Evolutionary conservation across 2,888 invertebrate genomes (phyloP), one percentile per base, ranked within the genome.

Genomic region (Nomada hirtipes): DNA sequence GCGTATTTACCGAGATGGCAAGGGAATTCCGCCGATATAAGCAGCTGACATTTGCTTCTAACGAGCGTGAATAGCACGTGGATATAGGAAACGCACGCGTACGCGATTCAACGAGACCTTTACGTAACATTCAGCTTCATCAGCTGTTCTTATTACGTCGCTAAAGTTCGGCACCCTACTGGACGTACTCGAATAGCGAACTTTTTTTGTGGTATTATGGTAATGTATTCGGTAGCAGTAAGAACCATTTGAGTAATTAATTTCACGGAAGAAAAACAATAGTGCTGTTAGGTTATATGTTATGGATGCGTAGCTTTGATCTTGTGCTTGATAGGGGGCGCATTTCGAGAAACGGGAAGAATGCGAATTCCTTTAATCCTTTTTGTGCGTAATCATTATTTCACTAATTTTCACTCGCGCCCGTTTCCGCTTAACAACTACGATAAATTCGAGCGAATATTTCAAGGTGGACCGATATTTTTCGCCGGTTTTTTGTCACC

Each of bases 31-130:
- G 76, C n/a, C 67, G 81, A 76, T 76, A 73, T 67, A 77, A 77
- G 52, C 63, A 77, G 73, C 78, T 88, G 87, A 87, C 89, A 88
- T 86, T 89, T 88, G 85, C 86, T 80, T 78, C 67, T 53, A 73
- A 71, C 71, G 42, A 60, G 53, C 79, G 84, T 60, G 72, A 72
- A 73, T 36, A 79, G 83, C 86, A 85, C 84, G 84, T 84, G 84
- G 75, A 71, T 68, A 36, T 20, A 52, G 50, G 57, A 73, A 71
- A 71, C 83, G 75, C 83, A 70, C 60, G 75, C 65, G 80, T 75
- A 53, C 29, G 44, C 77, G 77, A 53, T 73, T 80, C 70, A 79
- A 61, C 72, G 26, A 52, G 55, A 55, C 63, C 20, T 55, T 85
- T 85, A 80, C 67, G 80, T 80, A 85, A 85, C 67, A 18, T 47